Evolutionary conservation across 2,113 vertebrate genomes (phyloP), one percentile per base, ranked within the genome.

Genomic region (Coreoperca whiteheadi): DNA sequence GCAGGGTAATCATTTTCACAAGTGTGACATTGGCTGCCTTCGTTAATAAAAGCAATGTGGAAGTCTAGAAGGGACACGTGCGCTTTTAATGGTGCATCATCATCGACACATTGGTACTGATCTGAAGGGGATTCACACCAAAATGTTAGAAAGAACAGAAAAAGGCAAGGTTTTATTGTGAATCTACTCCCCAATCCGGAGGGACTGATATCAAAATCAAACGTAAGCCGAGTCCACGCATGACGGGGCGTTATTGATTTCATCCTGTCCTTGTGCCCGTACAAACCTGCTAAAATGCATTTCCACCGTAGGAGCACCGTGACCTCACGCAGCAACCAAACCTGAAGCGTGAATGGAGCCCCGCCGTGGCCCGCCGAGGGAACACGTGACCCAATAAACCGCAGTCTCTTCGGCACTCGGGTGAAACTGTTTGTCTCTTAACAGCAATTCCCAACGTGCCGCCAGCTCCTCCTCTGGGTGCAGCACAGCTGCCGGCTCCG

Each of bases 401-500:
- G 1, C 6, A 60, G 28, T 34, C 72, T 63, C 2, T 20, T 51
- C 18, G 30, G 41, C 18, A 1, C 14, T 43, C 43, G 46, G 4
- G 54, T 56, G 48, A 43, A 48, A 4, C 15, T 6, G 11, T 46
- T 25, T 8, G 0, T 34, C 65, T 68, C 16, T 53, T 46, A n/a
- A 21, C n/a, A 68, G 53, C 14, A 18, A 60, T 59, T 57, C 79
- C 18, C 4, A 76, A 32, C 65, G 69, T 66, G 74, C 25, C n/a
- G 2, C 32, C 25, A 39, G 34, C 15, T 39, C 54, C n/a, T 2
- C 20, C 39, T 60, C 30, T 46, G 75, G 61, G 80, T 37, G 61
- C 63, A 48, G 53, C 30, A 53, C 70, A 77, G 70, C 74, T 81
- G 77, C 61, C n/a, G 28, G 68, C 46, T 37, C 60, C 39, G 63